Conservation (phyloP, 2,888 invertebrate species). For the Chydorus sphaericus region DNA sequence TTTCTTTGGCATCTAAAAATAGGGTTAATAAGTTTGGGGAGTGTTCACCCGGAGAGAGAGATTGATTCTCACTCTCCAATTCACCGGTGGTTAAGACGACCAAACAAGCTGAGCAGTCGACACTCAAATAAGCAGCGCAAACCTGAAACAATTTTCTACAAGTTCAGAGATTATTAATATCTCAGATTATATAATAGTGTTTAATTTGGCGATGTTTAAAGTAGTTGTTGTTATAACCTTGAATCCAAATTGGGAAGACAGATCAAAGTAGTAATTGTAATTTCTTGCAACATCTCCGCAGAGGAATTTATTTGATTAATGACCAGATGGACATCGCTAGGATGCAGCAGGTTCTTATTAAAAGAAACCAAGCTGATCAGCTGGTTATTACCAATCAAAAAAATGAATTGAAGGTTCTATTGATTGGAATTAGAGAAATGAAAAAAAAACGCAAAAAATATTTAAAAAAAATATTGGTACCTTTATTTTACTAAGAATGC, state of each 20-base stretch:
- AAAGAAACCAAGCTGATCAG: constrained; percentile 83
- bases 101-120: constrained; percentile 84
- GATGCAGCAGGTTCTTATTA: constrained; percentile 78
- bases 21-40: constrained; percentile 77
- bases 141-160: constrained; percentile 86
- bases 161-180: constrained; percentile 21
- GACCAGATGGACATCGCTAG: constrained; percentile 81
- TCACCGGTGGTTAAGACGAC: constrained; percentile 83
- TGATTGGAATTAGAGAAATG: constrained; percentile 22
- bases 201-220: too few relatives aligned
- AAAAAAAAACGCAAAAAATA: neutral
- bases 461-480: constrained; percentile 22
- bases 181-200: neutral
- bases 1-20: constrained; percentile 77
- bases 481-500: constrained; percentile 38
- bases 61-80: too few relatives aligned
- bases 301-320: constrained; percentile 89
- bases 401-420: constrained; percentile 85
- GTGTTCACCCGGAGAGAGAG: too few relatives aligned
- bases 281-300: constrained; percentile 85
- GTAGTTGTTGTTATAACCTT: constrained; percentile 31
- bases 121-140: constrained; percentile 90
- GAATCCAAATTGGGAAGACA: constrained; percentile 94
- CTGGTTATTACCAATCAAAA: constrained; percentile 83
- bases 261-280: constrained; percentile 95